Conservation (phyloP, 2,888 invertebrate genomes). For the Rhamphomyia laevipes region DNA sequence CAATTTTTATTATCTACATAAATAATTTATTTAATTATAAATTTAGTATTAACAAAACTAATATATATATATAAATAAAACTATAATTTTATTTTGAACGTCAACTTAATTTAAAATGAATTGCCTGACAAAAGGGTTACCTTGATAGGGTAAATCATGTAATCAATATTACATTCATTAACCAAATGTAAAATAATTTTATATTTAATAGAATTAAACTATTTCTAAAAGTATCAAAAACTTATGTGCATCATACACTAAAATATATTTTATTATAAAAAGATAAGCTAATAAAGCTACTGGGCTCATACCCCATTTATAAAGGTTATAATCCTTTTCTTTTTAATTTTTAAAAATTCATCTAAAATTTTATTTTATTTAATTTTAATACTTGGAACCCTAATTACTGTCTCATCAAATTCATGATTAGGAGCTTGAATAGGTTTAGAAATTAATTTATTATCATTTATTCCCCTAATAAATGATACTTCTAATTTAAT, state of each 20-base stretch:
- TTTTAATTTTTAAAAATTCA: slow-evolving; percentile 40
- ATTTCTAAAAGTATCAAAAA: slow-evolving; percentile 49
- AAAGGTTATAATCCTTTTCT: slow-evolving; percentile 40
- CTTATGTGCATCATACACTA: slow-evolving; percentile 50
- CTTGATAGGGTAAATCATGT: slow-evolving; percentile 50
- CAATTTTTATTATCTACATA: slow-evolving; percentile 12
- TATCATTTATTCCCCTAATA: slow-evolving; percentile 49
- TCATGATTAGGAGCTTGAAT: slow-evolving; percentile 44
- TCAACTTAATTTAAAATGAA: slow-evolving; percentile 19
- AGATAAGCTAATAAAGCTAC: slow-evolving; percentile 44
- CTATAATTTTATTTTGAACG: slow-evolving; percentile 18
- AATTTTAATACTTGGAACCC: slow-evolving; percentile 37
- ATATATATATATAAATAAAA: neutral
- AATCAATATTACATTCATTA: slow-evolving; percentile 21
- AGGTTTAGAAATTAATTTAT: slow-evolving; percentile 51
- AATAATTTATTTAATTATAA: neutral
- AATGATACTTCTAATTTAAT: slow-evolving; percentile 40
- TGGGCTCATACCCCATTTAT: slow-evolving; percentile 41
- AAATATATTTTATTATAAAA: slow-evolving; percentile 42
- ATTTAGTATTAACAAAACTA: neutral
- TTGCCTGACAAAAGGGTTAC: slow-evolving; percentile 49
- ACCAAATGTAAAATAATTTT: slow-evolving; percentile 19
- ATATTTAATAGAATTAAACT: slow-evolving; percentile 51
- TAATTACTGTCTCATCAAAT: slow-evolving; percentile 41
- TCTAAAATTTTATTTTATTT: slow-evolving; percentile 43